These are phyloP conservation scores for Ormia ochracea DNA, from an alignment of 2,888 invertebrate genomes.

Conservation along the genomic window DNA sequence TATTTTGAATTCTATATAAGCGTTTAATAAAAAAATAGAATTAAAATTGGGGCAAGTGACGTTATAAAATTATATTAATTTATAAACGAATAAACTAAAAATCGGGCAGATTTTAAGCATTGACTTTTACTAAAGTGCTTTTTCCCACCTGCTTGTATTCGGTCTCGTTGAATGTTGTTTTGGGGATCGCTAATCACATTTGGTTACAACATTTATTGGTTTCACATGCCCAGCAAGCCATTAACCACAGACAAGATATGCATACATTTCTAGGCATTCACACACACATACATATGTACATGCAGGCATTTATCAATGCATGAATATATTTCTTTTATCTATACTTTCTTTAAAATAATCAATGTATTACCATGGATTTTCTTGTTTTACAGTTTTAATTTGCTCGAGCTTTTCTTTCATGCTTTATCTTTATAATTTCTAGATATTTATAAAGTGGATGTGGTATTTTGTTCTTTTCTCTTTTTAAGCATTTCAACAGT, in stretches of 20 bases:
- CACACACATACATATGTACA: too few species aligned
- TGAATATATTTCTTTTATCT: background rate
- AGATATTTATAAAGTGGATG: background rate
- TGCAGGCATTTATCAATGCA: too few species aligned
- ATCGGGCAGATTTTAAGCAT: too few species aligned
- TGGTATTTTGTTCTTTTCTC: background rate
- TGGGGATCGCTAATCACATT: slow-evolving; percentile 32
- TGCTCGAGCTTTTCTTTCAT: background rate
- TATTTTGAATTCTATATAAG: too few species aligned
- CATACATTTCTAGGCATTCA: too few species aligned
- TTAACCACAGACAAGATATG: background rate
- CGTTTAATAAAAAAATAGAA: too few species aligned
- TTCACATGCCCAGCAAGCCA: background rate
- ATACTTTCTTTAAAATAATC: slow-evolving; percentile 12
- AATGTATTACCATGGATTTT: background rate
- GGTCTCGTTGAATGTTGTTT: slow-evolving; percentile 22
- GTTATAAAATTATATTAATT: too few species aligned
- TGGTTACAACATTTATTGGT: background rate
- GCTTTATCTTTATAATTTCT: slow-evolving; percentile 13
- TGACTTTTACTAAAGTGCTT: too few species aligned
- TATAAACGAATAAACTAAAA: too few species aligned
- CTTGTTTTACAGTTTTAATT: background rate
- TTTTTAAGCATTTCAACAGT: slow-evolving; percentile 20
- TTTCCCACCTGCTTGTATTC: background rate
- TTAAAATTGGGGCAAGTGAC: too few species aligned